Base-by-base conservation (phyloP, 2,797 vertebrate species). In the Huso huso region DNA sequence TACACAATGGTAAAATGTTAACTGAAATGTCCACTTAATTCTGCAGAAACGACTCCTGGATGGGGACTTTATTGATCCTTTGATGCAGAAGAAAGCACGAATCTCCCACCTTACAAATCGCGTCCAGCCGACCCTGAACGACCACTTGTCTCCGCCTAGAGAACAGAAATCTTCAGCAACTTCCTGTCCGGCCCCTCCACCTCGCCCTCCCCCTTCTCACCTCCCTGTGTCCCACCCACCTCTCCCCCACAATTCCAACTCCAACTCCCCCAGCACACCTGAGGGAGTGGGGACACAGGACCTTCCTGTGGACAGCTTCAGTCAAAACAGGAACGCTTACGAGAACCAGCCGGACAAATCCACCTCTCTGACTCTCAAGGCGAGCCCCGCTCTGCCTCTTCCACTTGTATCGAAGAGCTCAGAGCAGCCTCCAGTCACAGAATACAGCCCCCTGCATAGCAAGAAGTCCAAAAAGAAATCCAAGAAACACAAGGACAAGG, bases 261-360 rank as follows among this genome's bases (percentile, higher is more conserved):
- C 91, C 73, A 91, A 88, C 75, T 95, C 90, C 57, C 92, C 93
- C 55, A 92, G 90, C 84, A 95, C 92, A 71, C 90, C 92, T 0
- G 92, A 94, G 79, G 90, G 92, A 73, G 84, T 81, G 4, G 93
- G 93, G 68, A 94, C 91, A 63, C 92, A 95, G 83, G 90, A 94
- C 78, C 83, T 94, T 62, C 93, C 90, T 6, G 69, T 88, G 69
- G 91, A 93, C 75, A 77, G 72, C 76, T 79, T 80, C 7, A 79
- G 77, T 78, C 84, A 82, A 73, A 81, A 79, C 51, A 83, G 87
- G 82, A 88, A 88, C 69, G 89, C 83, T 66, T 91, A 78, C 71
- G 84, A 88, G 85, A 89, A 92, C 82, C 88, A 89, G 89, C 23
- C 87, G 86, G 71, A 86, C 78, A 84, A 86, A 83, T 74, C 74